Conservation (phyloP, 64 coral and sea anemone genomes). For the Pachyseris speciosa region DNA sequence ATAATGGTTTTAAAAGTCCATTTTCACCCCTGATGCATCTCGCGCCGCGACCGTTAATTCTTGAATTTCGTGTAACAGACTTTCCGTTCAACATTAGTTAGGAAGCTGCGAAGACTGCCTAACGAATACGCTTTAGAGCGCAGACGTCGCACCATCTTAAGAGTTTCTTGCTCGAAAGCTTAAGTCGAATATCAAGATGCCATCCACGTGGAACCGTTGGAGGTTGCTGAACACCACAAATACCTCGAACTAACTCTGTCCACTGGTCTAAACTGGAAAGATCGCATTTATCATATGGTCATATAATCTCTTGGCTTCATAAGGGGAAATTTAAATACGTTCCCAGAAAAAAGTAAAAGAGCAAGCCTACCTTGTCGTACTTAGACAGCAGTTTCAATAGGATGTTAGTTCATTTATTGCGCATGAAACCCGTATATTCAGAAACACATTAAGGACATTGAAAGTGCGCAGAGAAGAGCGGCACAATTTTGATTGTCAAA, state of each 20-base stretch:
- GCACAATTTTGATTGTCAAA: too few species aligned
- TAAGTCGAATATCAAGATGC: not conserved
- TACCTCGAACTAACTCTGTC: not conserved
- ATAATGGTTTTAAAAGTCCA: too few species aligned
- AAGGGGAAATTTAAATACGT: not conserved
- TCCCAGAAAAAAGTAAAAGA: not conserved
- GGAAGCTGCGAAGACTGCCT: too few species aligned
- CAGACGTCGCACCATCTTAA: not conserved
- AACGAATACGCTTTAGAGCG: too few species aligned
- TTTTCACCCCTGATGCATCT: too few species aligned
- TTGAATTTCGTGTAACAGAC: too few species aligned
- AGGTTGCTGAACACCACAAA: not conserved
- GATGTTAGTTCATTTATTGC: too few species aligned
- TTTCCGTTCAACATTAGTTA: too few species aligned
- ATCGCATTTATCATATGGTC: not conserved
- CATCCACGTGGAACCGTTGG: not conserved
- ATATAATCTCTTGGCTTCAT: conserved; percentile 16
- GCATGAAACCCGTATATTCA: too few species aligned
- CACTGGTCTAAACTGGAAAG: not conserved
- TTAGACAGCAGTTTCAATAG: not conserved
- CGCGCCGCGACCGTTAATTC: too few species aligned
- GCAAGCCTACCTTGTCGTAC: not conserved
- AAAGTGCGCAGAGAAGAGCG: too few species aligned
- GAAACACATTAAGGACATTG: too few species aligned
- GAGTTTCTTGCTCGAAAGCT: not conserved